phyloP scores from a whole-genome alignment of 2,113 vertebrate genomes.

The Heteronetta atricapilla region DNA sequence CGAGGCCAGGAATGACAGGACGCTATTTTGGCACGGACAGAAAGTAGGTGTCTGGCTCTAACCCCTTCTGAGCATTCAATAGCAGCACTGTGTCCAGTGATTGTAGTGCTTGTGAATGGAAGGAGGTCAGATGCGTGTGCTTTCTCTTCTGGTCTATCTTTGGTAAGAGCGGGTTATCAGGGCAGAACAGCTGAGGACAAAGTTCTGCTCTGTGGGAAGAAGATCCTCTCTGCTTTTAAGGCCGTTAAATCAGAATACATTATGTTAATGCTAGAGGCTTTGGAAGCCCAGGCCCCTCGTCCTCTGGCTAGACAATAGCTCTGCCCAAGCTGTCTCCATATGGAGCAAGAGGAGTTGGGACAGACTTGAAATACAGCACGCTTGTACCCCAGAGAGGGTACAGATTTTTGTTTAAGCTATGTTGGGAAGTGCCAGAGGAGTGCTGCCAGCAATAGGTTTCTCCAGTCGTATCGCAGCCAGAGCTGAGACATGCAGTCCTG shows the following conservation, averaged over 20 bases:
- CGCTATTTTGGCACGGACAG: background rate
- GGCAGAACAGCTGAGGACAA: background rate
- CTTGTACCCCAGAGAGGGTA: background rate
- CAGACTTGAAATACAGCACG: background rate
- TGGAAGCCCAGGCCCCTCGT: background rate
- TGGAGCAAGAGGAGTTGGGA: background rate
- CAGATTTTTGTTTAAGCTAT: background rate
- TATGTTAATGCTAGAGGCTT: background rate
- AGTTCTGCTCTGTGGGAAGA: background rate
- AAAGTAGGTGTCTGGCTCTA: constrained; percentile 50
- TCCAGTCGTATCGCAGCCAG: background rate
- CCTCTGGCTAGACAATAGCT: background rate
- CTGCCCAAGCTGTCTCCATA: background rate
- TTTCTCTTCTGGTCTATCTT: background rate
- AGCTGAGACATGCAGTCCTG: background rate
- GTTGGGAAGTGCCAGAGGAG: background rate
- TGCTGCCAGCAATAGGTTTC: background rate
- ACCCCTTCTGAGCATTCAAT: background rate
- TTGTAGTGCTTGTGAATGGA: constrained; percentile 3
- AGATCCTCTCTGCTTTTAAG: background rate
- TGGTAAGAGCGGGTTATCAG: background rate
- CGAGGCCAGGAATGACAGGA: background rate
- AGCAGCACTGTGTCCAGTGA: constrained; percentile 9
- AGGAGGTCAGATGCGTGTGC: background rate
- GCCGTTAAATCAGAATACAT: background rate